Evolutionary conservation across 2,113 vertebrate genomes (phyloP), one percentile per base, ranked within the genome.

Genomic region (Paramisgurnus dabryanus): DNA sequence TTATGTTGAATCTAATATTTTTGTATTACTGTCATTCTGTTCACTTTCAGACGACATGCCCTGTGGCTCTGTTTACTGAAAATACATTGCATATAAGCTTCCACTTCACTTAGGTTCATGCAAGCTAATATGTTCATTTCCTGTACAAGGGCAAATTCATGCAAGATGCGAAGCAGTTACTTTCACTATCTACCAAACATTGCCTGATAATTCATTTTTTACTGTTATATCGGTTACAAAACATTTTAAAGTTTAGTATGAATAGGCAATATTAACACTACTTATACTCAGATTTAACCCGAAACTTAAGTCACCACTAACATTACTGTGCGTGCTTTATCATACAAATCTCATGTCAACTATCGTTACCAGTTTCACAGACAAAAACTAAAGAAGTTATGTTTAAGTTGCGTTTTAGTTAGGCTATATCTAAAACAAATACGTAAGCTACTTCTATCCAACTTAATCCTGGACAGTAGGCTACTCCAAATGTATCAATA

Each of bases 51-150:
- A 82, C 22, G 41, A 43, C 10, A 74, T 67, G 22, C 18, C 67
- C 69, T 27, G 27, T 67, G 50, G 50, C 68, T 79, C 27, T 34
- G 70, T 74, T 80, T 55, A 71, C 67, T 79, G 6, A 41, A 3
- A 63, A 0, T 45, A 18, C n/a, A 63, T 4, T 18, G 43, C 45
- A 45, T 34, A n/a, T 17, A 74, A 67, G 43, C 43, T 43, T 49
- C 27, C 63, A 47, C 27, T 18, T 53, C 43, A 49, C n/a, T 63
- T 47, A 63, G 69, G 63, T 73, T 83, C 45, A 73, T 50, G 22
- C 76, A 49, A 63, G 3, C 73, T 65, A 61, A 77, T 58, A 57
- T 68, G 63, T 58, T 58, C 63, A 78, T 68, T 84, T 84, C 74
- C 83, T 81, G 68, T 55, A 34, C 12, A 34, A 73, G 27, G 12